Conservation (phyloP, 2,888 invertebrate genomes). For the Onchidella celtica region DNA sequence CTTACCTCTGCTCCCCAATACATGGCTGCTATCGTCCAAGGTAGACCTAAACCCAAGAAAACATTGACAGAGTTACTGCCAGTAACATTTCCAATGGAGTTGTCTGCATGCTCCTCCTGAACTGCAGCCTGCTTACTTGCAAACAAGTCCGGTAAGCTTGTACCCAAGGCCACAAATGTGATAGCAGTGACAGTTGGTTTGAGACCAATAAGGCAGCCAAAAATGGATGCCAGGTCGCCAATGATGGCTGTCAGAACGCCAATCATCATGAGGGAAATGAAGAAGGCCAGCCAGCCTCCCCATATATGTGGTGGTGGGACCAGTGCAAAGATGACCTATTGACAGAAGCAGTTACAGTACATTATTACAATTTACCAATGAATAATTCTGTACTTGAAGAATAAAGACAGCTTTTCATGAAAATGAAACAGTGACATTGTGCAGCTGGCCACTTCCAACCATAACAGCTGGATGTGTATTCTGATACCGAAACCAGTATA, state of each 20-base stretch:
- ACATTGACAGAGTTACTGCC: slow-evolving; percentile 85
- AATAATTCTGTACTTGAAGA: too few species aligned
- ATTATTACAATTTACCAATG: too few species aligned
- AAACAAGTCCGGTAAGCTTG: slow-evolving; percentile 84
- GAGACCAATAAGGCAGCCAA: slow-evolving; percentile 83
- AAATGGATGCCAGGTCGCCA: slow-evolving; percentile 83
- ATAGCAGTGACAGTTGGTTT: slow-evolving; percentile 82
- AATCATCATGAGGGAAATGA: slow-evolving; percentile 82
- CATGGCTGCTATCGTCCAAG: slow-evolving; percentile 83
- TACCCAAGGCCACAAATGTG: slow-evolving; percentile 83
- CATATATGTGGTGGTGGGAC: slow-evolving; percentile 83
- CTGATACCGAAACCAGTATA: too few species aligned
- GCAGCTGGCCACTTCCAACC: too few species aligned
- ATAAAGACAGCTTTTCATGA: neutral
- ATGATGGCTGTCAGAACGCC: slow-evolving; percentile 84
- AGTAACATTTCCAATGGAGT: slow-evolving; percentile 84
- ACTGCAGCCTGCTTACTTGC: slow-evolving; percentile 83
- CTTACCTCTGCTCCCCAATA: slow-evolving; percentile 77
- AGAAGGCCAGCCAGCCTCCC: slow-evolving; percentile 84
- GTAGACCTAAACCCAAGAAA: slow-evolving; percentile 84
- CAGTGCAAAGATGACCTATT: slow-evolving; percentile 81
- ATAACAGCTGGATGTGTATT: too few species aligned
- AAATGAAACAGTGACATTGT: too few species aligned
- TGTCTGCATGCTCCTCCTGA: slow-evolving; percentile 83
- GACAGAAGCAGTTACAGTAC: too few species aligned